Evolutionary conservation across 2,113 vertebrate genomes (phyloP), one percentile per base, ranked within the genome.

Genomic region (Pseudorectes ferrugineus): DNA sequence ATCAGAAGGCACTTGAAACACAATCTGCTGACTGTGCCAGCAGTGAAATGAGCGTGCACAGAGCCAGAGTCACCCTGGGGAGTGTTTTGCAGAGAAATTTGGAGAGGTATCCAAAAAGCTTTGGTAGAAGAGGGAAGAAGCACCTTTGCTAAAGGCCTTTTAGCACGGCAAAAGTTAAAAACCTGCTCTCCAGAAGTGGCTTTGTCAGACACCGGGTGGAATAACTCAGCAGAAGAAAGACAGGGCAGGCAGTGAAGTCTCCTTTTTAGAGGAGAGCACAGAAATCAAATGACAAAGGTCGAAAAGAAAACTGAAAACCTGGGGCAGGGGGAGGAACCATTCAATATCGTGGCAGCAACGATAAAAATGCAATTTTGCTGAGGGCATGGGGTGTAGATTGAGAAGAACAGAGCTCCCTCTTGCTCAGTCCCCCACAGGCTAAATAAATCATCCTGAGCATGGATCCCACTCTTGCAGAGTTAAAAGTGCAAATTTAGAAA

Each of bases 211-310:
- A 95, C 63, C 29, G 38, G 19, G 63, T 61, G 79, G 83, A 96
- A 78, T 90, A 83, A 86, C 72, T 75, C 82, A 62, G 75, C 82
- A 90, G 72, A 95, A 94, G 79, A 80, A 89, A 92, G 89, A n/a
- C 51, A 59, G 43, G 49, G 78, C 83, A 55, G 61, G 45, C 86
- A 54, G 68, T 35, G 74, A 81, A 85, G 61, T 78, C 83, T 75
- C 55, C 28, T 79, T 40, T 88, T 80, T 21, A 84, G 68, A 86
- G 51, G 16, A 85, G 26, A 90, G 68, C 62, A 84, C 35, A 43
- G 82, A 90, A 94, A 88, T 85, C 55, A 93, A 96, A 84, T 17
- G 22, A 74, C 59, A 94, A 72, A 90, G 72, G 79, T 76, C 46
- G 59, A 63, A 63, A 4, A 49, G 76, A 62, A 78, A 91, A 45